These are phyloP conservation scores for Periparus ater DNA, from an alignment of 2,797 vertebrate genomes.

Conservation along the genomic window DNA sequence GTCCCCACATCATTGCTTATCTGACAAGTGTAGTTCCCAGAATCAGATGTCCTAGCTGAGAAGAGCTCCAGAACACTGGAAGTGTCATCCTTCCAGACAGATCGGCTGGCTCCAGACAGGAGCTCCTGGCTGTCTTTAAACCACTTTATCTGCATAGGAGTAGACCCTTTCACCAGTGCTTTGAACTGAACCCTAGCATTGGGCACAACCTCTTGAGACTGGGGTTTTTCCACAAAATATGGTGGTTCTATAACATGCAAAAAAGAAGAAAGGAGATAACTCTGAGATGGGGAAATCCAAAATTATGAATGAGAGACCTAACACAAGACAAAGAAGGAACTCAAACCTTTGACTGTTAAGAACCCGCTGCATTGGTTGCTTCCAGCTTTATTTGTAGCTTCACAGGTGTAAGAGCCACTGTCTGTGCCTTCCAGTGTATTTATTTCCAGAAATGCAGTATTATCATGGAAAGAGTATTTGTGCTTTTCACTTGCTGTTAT, in stretches of 20 bases:
- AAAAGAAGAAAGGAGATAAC: constrained; percentile 35
- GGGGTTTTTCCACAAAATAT: constrained; percentile 90
- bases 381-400: constrained; percentile 92
- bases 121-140: constrained; percentile 94
- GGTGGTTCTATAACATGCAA: constrained; percentile 86
- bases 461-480: constrained; percentile 96
- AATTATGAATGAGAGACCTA: neutral
- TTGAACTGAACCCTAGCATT: constrained; percentile 90
- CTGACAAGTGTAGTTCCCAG: constrained; percentile 92
- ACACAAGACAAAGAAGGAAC: neutral
- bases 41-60: constrained; percentile 88
- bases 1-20: constrained; percentile 93
- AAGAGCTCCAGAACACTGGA: constrained; percentile 91
- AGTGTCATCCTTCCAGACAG: constrained; percentile 88
- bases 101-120: constrained; percentile 84
- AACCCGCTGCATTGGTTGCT: constrained; percentile 89
- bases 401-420: constrained; percentile 91
- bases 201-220: constrained; percentile 90
- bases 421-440: constrained; percentile 86
- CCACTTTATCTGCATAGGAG: constrained; percentile 92
- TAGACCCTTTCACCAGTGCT: constrained; percentile 87
- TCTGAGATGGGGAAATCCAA: neutral
- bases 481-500: constrained; percentile 87
- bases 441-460: constrained; percentile 93
- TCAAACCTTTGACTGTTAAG: constrained; percentile 95